Conservation (phyloP, 1,140 invertebrate species). For the Bombus pyrosoma region DNA sequence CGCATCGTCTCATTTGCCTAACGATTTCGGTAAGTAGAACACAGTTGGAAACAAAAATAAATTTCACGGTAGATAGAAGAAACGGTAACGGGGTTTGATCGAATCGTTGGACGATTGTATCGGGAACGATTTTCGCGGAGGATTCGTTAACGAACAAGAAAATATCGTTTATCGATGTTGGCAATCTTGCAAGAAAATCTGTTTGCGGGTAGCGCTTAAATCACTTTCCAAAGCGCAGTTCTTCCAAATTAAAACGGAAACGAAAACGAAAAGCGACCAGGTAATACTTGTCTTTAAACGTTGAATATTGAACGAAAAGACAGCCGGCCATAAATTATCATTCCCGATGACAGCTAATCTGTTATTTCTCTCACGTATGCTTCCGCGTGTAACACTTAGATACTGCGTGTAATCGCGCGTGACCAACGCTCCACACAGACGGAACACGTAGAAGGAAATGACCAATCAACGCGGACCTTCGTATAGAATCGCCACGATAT, state of each 20-base stretch:
- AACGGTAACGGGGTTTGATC: no score
- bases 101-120: no score
- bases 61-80: background rate
- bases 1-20: background rate
- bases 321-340: constrained; percentile 27
- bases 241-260: no score
- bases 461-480: constrained; percentile 69
- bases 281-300: no score
- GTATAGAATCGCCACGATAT: constrained; percentile 52
- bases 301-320: background rate
- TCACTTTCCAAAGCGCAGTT: background rate
- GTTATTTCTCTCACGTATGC: constrained; percentile 59
- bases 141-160: no score
- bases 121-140: no score
- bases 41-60: background rate
- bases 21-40: constrained; percentile 30
- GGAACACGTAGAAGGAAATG: constrained; percentile 69
- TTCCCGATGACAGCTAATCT: constrained; percentile 25
- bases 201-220: no score
- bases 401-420: constrained; percentile 49
- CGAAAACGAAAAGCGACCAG: no score
- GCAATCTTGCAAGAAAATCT: no score
- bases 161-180: no score
- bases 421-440: constrained; percentile 27
- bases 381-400: constrained; percentile 64